Conservation (phyloP, 2,797 vertebrate species). For the Lepidocolaptes lacrymiger region DNA sequence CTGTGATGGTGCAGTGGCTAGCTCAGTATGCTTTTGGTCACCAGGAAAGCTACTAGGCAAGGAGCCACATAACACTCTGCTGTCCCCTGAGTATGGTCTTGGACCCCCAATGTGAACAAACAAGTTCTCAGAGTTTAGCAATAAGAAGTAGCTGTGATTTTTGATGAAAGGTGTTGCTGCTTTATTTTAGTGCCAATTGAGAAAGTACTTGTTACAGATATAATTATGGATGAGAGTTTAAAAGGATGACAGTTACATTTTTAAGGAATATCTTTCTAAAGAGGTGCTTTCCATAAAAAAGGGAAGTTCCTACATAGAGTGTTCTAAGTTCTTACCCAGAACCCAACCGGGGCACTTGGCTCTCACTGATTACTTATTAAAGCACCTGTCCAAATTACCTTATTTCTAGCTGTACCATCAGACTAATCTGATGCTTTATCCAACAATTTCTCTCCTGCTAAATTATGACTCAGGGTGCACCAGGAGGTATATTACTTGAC, state of each 20-base stretch:
- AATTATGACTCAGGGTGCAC: accelerated
- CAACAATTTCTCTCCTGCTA: background rate
- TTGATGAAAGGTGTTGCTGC: background rate
- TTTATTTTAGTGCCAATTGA: background rate
- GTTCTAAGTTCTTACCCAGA: background rate
- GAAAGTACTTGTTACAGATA: background rate
- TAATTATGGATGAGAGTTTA: background rate
- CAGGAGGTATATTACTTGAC: background rate
- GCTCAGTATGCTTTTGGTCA: background rate
- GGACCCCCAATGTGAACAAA: background rate
- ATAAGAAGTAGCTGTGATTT: background rate
- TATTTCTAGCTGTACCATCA: background rate
- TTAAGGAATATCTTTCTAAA: background rate
- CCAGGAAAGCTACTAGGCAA: background rate
- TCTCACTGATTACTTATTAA: background rate
- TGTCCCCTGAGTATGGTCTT: background rate
- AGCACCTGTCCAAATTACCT: background rate
- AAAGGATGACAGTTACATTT: background rate
- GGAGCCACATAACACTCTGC: background rate
- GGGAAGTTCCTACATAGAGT: background rate
- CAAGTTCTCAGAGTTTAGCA: background rate
- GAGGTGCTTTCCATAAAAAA: background rate
- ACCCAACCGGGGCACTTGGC: accelerated
- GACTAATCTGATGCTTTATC: background rate
- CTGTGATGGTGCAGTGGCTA: background rate